phyloP scores from a whole-genome alignment of 2,113 vertebrate species.

The human (Homo sapiens) region GRCh38 chr7:130608501-130609000 shows the following conservation, averaged over 20 bases:
- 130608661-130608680: not conserved
- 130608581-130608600: not conserved
- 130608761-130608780: not conserved
- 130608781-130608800: not conserved
- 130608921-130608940: too few species aligned
- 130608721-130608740: too few species aligned
- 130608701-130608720: too few species aligned
- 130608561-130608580: not conserved
- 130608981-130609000: too few species aligned
- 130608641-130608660: not conserved
- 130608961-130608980: too few species aligned
- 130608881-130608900: too few species aligned
- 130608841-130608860: not conserved
- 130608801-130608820: not conserved
- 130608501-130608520: not conserved
- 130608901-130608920: too few species aligned
- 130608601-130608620: not conserved
- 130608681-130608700: not conserved
- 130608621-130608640: not conserved
- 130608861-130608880: too few species aligned
- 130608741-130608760: not conserved
- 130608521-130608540: not conserved
- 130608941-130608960: too few species aligned
- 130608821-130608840: not conserved
- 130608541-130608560: not conserved